A percentile compares a stretch with the other conserved stretches of the same genome.
These are phyloP conservation scores for Burhinus oedicnemus DNA, from an alignment of 2,113 vertebrate species.

Conservation along the genomic window DNA sequence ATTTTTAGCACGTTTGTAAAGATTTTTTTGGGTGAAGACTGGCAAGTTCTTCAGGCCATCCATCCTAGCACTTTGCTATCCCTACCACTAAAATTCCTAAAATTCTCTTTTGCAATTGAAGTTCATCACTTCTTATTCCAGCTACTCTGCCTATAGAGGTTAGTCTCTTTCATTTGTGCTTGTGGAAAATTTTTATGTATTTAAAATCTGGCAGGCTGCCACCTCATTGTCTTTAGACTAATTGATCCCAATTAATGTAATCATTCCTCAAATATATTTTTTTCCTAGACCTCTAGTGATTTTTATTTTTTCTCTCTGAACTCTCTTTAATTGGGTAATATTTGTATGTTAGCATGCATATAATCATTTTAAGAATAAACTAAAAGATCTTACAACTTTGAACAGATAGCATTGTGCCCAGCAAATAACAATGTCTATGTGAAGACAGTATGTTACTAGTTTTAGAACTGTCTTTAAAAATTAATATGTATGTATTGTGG, in stretches of 20 bases:
- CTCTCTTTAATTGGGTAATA: not conserved
- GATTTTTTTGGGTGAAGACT: not conserved
- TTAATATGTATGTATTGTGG: not conserved
- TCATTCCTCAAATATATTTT: not conserved
- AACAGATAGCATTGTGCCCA: not conserved
- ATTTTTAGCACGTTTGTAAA: not conserved
- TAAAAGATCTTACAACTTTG: not conserved
- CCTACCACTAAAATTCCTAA: not conserved
- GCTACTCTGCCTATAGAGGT: not conserved
- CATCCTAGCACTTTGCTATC: not conserved
- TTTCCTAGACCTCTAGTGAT: not conserved
- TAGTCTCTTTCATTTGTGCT: not conserved
- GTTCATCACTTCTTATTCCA: not conserved
- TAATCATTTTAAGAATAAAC: not conserved
- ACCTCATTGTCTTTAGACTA: not conserved
- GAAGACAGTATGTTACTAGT: not conserved
- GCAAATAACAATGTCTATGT: not conserved
- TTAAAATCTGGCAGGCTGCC: not conserved
- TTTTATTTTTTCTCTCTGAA: not conserved
- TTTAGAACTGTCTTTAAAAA: not conserved
- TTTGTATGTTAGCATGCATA: not conserved
- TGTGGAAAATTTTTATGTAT: not conserved
- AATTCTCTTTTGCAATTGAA: not conserved
- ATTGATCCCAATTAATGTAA: not conserved
- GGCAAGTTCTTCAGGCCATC: not conserved